Conservation (phyloP, 2,888 invertebrate species). For the Temnothorax unifasciatus region DNA sequence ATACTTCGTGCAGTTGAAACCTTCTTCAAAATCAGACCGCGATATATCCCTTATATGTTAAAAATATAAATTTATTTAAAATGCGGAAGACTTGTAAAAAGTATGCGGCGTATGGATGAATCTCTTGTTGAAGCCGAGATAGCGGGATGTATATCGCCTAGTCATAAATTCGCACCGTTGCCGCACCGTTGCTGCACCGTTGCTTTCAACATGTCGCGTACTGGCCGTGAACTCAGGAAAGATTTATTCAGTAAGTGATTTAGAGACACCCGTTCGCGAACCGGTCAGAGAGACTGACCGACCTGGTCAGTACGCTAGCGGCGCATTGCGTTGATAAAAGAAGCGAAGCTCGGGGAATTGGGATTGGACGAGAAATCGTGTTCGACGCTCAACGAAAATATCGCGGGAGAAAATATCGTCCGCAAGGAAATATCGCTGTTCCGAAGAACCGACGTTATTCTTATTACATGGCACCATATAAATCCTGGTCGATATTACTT, state of each 20-base stretch:
- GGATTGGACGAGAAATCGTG: slow-evolving; percentile 39
- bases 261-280: slow-evolving; percentile 42
- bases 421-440: slow-evolving; percentile 53
- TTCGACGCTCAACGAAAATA: slow-evolving; percentile 50
- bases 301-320: slow-evolving; percentile 8
- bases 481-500: slow-evolving; percentile 50
- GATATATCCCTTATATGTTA: background rate
- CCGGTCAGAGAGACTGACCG: slow-evolving; percentile 40
- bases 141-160: slow-evolving; percentile 21
- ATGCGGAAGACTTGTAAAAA: background rate
- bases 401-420: slow-evolving; percentile 43
- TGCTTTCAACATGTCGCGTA: slow-evolving; percentile 30
- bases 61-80: slow-evolving; percentile 9
- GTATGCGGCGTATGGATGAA: background rate
- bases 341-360: slow-evolving; percentile 40
- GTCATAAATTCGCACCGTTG: slow-evolving; percentile 40
- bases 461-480: slow-evolving; percentile 48
- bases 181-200: slow-evolving; percentile 7
- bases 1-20: background rate
- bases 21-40: background rate
- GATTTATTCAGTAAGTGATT: slow-evolving; percentile 58
- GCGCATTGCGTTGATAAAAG: slow-evolving; percentile 49
- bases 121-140: slow-evolving; percentile 21
- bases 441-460: slow-evolving; percentile 53
- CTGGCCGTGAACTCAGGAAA: slow-evolving; percentile 37